Base-by-base conservation (phyloP, 2,113 vertebrate genomes). In the Hemibagrus wyckioides region DNA sequence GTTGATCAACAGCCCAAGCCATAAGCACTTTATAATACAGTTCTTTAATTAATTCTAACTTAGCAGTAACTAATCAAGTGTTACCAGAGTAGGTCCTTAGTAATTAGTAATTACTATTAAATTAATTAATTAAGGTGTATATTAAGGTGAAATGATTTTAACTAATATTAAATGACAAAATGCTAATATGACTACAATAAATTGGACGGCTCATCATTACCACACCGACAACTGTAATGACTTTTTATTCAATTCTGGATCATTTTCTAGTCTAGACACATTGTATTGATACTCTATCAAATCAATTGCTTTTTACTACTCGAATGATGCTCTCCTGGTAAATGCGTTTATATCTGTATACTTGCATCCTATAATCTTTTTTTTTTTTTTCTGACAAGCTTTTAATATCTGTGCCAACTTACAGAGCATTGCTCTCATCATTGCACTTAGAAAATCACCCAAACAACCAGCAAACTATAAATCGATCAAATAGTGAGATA, bases 381-480 rank as follows among this genome's bases (percentile, higher is more conserved):
- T 7, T 79, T 77, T 54, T 30, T 48, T 48, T 7, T 79, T 77
- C 6, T 50, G 15, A 79, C 25, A 28, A 65, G n/a, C 13, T 14
- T n/a, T 50, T 76, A 48, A 33, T 56, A n/a, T 30, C 39, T 23
- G 61, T 63, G 39, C 3, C 2, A 61, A 9, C 56, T 7, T 59
- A 76, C 3, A 14, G 3, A 57, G 48, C 69, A 44, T 56, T 19
- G 57, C 10, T 65, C 54, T 76, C 14, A 17, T 48, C 54, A 77
- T n/a, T 84, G 63, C 39, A 48, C 41, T 71, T 19, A 69, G 63
- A 36, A 19, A 85, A 85, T 2, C 75, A 65, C 25, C 73, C 61
- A 28, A 7, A 10, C 85, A 90, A 87, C 85, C 23, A 1, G 82
- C 67, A 50, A 59, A 59, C 54, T 23, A 81, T 28, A 59, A 63